A percentile compares a stretch with the other conserved stretches of the same genome.
These are phyloP conservation scores for Pelecanus crispus DNA, from an alignment of 2,113 vertebrate species.

Conservation along the genomic window DNA sequence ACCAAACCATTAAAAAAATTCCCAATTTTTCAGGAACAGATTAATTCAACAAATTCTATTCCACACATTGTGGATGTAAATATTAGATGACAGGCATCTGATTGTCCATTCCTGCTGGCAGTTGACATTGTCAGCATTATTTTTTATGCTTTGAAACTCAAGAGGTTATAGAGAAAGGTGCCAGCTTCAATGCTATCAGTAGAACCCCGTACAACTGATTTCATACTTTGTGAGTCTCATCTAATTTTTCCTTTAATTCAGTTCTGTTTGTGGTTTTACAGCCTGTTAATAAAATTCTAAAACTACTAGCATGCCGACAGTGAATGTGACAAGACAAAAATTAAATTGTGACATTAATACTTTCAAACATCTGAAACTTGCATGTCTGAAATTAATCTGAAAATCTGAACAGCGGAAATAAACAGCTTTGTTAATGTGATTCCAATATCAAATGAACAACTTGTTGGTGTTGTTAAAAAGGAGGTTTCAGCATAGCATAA, in stretches of 20 bases:
- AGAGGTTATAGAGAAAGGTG: background rate
- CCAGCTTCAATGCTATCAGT: background rate
- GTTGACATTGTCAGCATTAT: background rate
- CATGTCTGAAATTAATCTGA: background rate
- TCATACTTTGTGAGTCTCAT: background rate
- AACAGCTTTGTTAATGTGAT: background rate
- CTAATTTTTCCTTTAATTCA: background rate
- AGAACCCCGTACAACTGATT: background rate
- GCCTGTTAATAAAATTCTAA: background rate
- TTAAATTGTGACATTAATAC: background rate
- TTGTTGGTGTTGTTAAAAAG: background rate
- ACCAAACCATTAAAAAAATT: background rate
- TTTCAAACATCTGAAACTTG: background rate
- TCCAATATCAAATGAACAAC: background rate
- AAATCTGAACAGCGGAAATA: background rate
- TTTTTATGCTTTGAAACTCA: background rate
- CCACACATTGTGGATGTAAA: background rate
- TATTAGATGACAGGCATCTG: background rate
- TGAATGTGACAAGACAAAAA: background rate
- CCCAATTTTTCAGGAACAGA: background rate
- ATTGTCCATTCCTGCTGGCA: background rate
- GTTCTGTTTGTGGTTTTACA: background rate
- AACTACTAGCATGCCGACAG: background rate
- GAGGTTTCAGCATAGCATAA: background rate
- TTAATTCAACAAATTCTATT: background rate